Evolutionary conservation across 2,113 vertebrate genomes (phyloP).

Genomic region (Calidris pygmaea): DNA sequence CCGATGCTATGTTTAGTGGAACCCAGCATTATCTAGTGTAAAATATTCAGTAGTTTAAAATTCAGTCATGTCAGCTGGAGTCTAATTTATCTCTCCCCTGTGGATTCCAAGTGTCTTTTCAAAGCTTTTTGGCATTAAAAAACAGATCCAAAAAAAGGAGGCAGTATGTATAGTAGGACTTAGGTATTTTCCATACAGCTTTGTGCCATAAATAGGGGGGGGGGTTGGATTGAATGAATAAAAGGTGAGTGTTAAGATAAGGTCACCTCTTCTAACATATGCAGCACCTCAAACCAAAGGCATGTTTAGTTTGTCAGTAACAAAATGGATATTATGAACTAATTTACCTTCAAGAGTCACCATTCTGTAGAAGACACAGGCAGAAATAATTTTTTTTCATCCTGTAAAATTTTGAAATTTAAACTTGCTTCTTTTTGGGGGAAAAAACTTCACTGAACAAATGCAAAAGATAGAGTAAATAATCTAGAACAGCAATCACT

Average conservation of each 20-base stretch:
- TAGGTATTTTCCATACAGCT: neutral
- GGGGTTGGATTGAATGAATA: neutral
- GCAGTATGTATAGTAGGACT: neutral
- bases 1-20: neutral
- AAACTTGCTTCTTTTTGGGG: neutral
- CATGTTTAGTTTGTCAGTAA: neutral
- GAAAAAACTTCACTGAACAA: neutral
- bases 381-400: neutral
- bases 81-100: slow-evolving; percentile 27
- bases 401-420: neutral
- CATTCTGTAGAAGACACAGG: neutral
- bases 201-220: neutral
- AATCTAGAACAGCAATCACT: neutral
- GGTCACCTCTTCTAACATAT: neutral
- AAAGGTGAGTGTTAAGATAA: neutral
- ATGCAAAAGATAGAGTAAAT: fast-evolving
- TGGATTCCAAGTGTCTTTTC: slow-evolving; percentile 25
- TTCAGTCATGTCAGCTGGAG: slow-evolving; percentile 24
- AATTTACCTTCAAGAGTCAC: neutral
- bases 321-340: neutral
- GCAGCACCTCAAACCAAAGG: neutral
- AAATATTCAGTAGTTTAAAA: slow-evolving; percentile 39
- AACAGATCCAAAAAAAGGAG: neutral
- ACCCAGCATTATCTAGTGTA: neutral
- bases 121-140: slow-evolving; percentile 7